Conservation (phyloP, 2,888 invertebrate genomes). For the Agrenia bidenticulata region DNA sequence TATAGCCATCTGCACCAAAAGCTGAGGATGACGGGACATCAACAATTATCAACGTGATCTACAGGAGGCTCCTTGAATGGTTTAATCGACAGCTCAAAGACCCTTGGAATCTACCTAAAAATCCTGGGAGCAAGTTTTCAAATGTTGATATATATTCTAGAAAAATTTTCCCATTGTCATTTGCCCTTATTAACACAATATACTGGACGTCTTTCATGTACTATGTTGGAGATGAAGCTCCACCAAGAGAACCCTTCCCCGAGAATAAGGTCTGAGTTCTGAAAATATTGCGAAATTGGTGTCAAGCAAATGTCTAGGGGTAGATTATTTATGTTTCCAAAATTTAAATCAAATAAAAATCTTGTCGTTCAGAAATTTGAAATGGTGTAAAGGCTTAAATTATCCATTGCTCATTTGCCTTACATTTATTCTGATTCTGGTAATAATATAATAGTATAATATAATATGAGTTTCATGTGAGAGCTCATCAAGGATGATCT, state of each 20-base stretch:
- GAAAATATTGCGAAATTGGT: too few species aligned
- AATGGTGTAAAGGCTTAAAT: too few species aligned
- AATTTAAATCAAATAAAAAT: too few species aligned
- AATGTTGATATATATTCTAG: conserved; percentile 64
- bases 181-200: conserved; percentile 61
- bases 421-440: too few species aligned
- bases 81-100: conserved; percentile 45
- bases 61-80: conserved; percentile 28
- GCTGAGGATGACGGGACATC: not conserved
- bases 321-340: too few species aligned
- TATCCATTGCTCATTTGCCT: too few species aligned
- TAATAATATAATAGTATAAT: too few species aligned
- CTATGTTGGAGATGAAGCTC: conserved; percentile 54
- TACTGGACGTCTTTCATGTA: conserved; percentile 57
- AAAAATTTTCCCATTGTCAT: conserved; percentile 62
- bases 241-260: conserved; percentile 18
- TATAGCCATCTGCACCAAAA: not conserved
- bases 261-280: too few species aligned
- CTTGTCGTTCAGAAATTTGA: too few species aligned
- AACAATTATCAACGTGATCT: not conserved
- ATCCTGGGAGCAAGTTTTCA: conserved; percentile 54
- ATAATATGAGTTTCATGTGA: too few species aligned
- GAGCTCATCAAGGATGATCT: too few species aligned
- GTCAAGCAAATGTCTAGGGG: too few species aligned
- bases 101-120: conserved; percentile 45